These are phyloP conservation scores for Metellina segmentata DNA, from an alignment of 2,888 invertebrate species.

Conservation along the genomic window DNA sequence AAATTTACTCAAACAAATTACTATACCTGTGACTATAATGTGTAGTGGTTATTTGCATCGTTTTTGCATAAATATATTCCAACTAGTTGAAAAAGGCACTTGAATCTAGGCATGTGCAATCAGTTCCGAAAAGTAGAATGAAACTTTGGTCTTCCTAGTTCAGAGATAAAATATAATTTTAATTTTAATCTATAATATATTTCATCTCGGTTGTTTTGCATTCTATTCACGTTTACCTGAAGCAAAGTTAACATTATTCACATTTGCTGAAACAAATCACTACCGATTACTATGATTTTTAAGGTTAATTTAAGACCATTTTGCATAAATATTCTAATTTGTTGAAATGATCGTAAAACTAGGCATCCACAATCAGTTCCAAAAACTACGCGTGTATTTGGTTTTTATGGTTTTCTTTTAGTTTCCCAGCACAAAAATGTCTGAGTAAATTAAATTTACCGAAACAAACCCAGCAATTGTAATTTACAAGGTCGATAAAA, in stretches of 20 bases:
- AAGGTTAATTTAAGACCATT: not conserved
- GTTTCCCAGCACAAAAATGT: constrained; percentile 7
- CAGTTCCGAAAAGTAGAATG: not conserved
- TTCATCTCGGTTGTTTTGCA: constrained; percentile 6
- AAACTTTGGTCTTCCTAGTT: no score
- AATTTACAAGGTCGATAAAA: no score
- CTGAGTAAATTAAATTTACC: no score
- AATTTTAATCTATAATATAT: not conserved
- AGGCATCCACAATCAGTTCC: not conserved
- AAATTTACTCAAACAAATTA: not conserved
- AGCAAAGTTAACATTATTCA: constrained; percentile 12
- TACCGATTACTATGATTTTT: no score
- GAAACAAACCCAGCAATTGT: no score
- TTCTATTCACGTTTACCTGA: constrained; percentile 15
- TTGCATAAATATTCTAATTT: not conserved
- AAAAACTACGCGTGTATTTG: not conserved
- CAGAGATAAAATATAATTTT: not conserved
- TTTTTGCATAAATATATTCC: not conserved
- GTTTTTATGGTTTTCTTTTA: not conserved
- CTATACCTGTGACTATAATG: not conserved
- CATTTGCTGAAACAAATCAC: no score
- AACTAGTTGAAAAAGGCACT: not conserved
- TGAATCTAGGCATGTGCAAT: not conserved
- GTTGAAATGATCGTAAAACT: not conserved
- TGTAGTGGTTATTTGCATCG: not conserved